Percentiles rank a stretch among this genome's conserved stretches.
Evolutionary conservation across 2,888 invertebrate species (phyloP).

Genomic region (Nomada hirtipes): DNA sequence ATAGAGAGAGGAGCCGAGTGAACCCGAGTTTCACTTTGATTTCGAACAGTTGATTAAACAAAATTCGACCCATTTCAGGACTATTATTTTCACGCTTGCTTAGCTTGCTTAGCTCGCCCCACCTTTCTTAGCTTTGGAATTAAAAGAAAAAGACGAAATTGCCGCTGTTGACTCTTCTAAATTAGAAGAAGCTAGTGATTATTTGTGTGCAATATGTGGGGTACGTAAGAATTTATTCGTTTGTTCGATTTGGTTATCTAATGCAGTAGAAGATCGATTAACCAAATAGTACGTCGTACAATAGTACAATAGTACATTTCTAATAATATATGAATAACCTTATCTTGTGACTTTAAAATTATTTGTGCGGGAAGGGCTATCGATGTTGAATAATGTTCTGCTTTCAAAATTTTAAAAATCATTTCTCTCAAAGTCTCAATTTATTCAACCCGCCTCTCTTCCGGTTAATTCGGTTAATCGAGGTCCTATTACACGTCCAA

Average conservation of each 20-base stretch:
- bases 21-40: slow-evolving; percentile 70
- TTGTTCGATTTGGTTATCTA: too few species aligned
- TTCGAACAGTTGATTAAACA: slow-evolving; percentile 71
- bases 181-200: neutral
- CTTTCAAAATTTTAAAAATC: neutral
- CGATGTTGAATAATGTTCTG: neutral
- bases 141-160: neutral
- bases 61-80: slow-evolving; percentile 57
- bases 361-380: neutral
- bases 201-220: neutral
- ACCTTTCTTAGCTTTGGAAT: slow-evolving; percentile 29
- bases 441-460: too few species aligned
- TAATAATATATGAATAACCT: too few species aligned
- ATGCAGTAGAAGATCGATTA: too few species aligned
- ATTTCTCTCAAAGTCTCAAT: neutral
- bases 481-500: too few species aligned
- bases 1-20: slow-evolving; percentile 35
- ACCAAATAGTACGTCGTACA: too few species aligned
- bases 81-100: slow-evolving; percentile 42
- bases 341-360: too few species aligned
- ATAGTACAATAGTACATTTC: too few species aligned
- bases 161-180: neutral
- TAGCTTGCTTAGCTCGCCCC: slow-evolving; percentile 38
- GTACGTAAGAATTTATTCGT: too few species aligned
- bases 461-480: too few species aligned